Evolutionary conservation across 1,140 invertebrate genomes (phyloP).

Genomic region (Druon quercuslanigerum): DNA sequence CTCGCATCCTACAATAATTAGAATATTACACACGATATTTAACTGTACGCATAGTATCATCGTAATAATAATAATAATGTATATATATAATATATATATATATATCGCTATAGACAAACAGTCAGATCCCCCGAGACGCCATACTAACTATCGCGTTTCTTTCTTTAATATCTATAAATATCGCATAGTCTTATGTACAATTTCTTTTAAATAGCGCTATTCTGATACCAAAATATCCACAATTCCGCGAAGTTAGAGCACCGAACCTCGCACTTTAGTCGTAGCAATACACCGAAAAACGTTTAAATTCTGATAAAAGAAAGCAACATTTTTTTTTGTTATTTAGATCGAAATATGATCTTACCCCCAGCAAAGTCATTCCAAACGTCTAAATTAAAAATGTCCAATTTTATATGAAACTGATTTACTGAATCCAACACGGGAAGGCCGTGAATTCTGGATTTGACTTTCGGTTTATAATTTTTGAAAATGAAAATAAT

Average conservation of each 20-base stretch:
- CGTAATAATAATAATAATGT: conserved; percentile 52
- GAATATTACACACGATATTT: conserved; percentile 75
- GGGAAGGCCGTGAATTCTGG: no score
- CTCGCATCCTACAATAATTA: conserved; percentile 68
- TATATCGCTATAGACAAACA: conserved; percentile 70
- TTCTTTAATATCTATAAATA: conserved; percentile 67
- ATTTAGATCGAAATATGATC: no score
- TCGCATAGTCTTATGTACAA: conserved; percentile 68
- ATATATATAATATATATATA: conserved; percentile 60
- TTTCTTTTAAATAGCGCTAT: conserved; percentile 62
- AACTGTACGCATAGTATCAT: conserved; percentile 71
- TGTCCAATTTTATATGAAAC: no score
- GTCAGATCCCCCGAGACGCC: conserved; percentile 58
- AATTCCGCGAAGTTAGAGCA: conserved; percentile 40
- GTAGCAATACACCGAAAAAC: no score
- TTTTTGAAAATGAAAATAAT: no score
- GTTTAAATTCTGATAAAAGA: no score
- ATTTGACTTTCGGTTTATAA: no score
- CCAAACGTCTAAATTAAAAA: no score
- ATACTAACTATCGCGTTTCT: conserved; percentile 39
- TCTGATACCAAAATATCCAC: conserved; percentile 55
- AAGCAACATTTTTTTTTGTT: no score
- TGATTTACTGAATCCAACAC: no score
- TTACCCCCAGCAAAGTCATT: no score
- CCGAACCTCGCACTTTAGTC: not conserved